These are phyloP conservation scores for Folsomia candida DNA, from an alignment of 2,888 invertebrate species.

Conservation along the genomic window DNA sequence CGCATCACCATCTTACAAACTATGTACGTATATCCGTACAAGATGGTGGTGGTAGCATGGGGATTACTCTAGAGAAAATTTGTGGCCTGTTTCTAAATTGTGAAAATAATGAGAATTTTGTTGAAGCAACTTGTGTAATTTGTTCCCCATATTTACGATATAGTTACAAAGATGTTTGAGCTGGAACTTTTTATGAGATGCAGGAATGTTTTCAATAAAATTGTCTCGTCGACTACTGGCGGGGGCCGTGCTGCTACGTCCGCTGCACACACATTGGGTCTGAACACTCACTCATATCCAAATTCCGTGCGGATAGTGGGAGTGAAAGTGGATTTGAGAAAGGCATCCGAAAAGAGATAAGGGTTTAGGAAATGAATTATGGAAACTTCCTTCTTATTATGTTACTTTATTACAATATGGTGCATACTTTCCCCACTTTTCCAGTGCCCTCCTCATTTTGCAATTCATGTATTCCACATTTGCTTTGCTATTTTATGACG, in stretches of 20 bases:
- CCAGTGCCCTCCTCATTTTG: neutral
- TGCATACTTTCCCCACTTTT: conserved; percentile 4
- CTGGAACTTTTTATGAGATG: neutral
- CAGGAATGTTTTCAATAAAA: neutral
- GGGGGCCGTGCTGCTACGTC: too few relatives aligned
- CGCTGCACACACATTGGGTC: too few relatives aligned
- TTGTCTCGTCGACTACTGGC: too few relatives aligned
- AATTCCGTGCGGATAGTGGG: neutral
- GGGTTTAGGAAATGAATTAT: conserved; percentile 9
- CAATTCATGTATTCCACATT: neutral
- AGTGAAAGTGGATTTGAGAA: neutral
- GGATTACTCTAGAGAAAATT: neutral
- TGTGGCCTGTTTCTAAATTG: neutral
- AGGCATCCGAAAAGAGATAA: neutral
- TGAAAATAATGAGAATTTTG: neutral
- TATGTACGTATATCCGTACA: too few relatives aligned
- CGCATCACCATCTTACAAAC: neutral
- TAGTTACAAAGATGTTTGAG: too few relatives aligned
- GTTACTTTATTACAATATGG: conserved; percentile 12
- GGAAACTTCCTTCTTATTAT: conserved; percentile 11
- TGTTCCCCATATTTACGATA: neutral
- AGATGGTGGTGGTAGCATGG: too few relatives aligned
- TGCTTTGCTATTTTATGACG: neutral
- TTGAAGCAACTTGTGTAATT: neutral
- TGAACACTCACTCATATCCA: neutral